Base-by-base conservation (phyloP, 2,797 vertebrate genomes). In the Pantherophis vulpinus region DNA sequence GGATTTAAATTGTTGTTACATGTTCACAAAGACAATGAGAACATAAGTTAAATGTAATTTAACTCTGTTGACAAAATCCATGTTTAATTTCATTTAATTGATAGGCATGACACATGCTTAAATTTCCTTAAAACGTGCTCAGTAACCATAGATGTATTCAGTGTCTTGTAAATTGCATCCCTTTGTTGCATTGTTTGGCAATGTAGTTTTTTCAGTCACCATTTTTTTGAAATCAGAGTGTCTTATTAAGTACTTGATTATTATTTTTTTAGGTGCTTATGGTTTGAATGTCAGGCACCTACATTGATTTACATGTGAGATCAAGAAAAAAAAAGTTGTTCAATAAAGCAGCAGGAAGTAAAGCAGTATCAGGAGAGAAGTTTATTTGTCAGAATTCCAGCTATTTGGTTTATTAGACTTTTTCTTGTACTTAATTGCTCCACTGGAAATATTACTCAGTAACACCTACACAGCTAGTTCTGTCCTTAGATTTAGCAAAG, bases 261-360 rank as follows among this genome's bases (percentile, higher is more conserved):
- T 42, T 55, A 10, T 51, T 47, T 4, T 90, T 54, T 66, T 3
- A 93, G 0, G 90, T 94, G 55, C 42, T 93, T 92, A 93, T 59
- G 96, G 95, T 95, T 91, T 63, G 59, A 70, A 90, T 96, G 91
- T 93, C 90, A 96, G 89, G 92, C 14, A 87, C 32, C 51, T 91
- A 10, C 93, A 93, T 25, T 94, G 93, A 96, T 93, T 96, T 97
- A 94, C 63, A 95, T 92, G 47, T 91, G 94, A 88, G 58, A 96
- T 96, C 90, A 95, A 95, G 92, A 83, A 66, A 93, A 79, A 47
- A 20, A 63, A 95, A 96, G 25, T 93, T 29, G 70, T 70, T 95
- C 91, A 70, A 42, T 60, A 94, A 87, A 95, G 55, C 59, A 89
- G 86, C 92, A 60, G 87, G 87, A 95, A 47, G 70, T 93, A 94